Percentiles rank a stretch among this genome's conserved stretches.
Evolutionary conservation across 2,797 vertebrate species (phyloP).

Genomic region (Buceros bicornis): DNA sequence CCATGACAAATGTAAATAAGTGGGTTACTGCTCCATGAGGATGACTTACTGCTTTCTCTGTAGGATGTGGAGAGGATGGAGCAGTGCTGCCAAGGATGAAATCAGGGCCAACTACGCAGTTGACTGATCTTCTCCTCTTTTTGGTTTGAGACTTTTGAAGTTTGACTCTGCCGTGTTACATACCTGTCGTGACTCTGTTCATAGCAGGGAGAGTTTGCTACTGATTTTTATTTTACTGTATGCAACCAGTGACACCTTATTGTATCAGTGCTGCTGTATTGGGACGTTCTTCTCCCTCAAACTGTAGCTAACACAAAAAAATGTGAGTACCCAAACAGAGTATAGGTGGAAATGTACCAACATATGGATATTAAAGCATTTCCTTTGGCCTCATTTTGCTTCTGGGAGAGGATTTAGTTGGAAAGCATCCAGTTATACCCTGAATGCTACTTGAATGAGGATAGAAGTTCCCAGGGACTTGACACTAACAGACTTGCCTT

Average conservation of each 20-base stretch:
- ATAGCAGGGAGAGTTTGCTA: accelerated
- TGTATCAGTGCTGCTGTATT: not conserved
- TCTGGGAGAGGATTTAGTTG: not conserved
- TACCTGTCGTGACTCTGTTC: not conserved
- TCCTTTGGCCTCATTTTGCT: not conserved
- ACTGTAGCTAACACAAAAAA: not conserved
- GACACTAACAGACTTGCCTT: conserved; percentile 27
- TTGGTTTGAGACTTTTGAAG: not conserved
- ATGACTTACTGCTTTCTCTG: not conserved
- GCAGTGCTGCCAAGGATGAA: not conserved
- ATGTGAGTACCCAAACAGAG: not conserved
- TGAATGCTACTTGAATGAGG: accelerated
- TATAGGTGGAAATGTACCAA: not conserved
- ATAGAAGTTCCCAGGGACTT: conserved; percentile 10
- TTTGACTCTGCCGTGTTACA: not conserved
- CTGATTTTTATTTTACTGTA: not conserved
- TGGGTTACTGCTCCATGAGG: not conserved
- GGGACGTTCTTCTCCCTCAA: not conserved
- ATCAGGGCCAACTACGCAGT: not conserved
- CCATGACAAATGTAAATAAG: not conserved
- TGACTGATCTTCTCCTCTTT: not conserved
- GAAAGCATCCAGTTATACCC: not conserved
- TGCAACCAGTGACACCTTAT: not conserved
- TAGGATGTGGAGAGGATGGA: not conserved
- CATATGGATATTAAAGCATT: not conserved